Evolutionary conservation across 2,797 vertebrate genomes (phyloP).

Genomic region (Enteromius mattozi): DNA sequence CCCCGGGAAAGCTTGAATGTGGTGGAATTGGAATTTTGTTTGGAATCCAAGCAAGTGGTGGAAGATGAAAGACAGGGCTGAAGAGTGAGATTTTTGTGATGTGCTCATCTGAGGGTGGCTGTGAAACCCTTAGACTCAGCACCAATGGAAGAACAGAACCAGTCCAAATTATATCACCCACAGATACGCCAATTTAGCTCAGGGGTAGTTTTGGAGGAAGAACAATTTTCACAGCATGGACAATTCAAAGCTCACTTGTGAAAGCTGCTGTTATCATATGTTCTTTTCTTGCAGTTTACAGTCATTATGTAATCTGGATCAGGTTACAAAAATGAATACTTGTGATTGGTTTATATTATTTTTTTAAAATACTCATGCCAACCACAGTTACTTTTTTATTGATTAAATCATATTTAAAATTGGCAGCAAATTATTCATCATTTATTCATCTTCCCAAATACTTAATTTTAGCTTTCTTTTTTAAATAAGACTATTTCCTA

Average conservation of each 20-base stretch:
- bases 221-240: background rate
- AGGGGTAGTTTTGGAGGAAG: background rate
- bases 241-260: background rate
- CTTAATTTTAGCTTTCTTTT: background rate
- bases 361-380: background rate
- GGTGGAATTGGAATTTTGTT: background rate
- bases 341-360: background rate
- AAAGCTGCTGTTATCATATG: background rate
- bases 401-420: background rate
- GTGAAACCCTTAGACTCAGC: background rate
- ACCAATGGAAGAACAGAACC: background rate
- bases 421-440: background rate
- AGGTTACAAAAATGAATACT: background rate
- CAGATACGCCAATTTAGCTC: background rate
- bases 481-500: no score
- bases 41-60: background rate
- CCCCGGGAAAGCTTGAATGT: background rate
- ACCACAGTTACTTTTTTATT: background rate
- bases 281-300: background rate
- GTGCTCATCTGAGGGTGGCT: background rate
- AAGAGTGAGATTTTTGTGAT: background rate
- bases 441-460: background rate
- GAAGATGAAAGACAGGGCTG: background rate
- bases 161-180: conserved; percentile 7
- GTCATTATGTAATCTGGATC: background rate